Evolutionary conservation across 2,797 vertebrate species (phyloP).

Genomic region (Garrulus glandarius): DNA sequence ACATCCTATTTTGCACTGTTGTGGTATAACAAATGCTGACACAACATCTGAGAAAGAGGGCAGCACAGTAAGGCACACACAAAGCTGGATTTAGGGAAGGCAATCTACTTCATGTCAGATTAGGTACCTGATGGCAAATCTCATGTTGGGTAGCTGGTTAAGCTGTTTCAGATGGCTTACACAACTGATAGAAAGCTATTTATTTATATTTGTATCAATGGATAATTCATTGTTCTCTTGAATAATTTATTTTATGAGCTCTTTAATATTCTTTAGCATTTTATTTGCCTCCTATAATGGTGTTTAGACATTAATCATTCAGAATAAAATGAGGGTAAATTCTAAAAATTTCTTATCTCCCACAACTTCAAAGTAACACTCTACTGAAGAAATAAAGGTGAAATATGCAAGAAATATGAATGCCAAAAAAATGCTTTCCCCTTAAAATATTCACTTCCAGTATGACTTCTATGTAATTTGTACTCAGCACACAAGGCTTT

Average conservation of each 20-base stretch:
- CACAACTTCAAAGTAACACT: slow-evolving; percentile 14
- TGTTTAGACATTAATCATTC: slow-evolving; percentile 31
- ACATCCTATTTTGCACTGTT: background rate
- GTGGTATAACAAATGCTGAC: background rate
- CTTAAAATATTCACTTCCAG: background rate
- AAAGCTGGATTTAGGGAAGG: background rate
- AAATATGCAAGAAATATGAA: background rate
- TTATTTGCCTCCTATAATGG: slow-evolving; percentile 11
- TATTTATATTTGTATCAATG: slow-evolving; percentile 59
- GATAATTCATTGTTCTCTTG: slow-evolving; percentile 55
- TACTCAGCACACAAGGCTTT: background rate
- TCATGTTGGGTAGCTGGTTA: slow-evolving; percentile 6
- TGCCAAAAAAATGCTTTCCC: background rate
- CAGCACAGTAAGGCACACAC: background rate
- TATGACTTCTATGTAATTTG: slow-evolving; percentile 2
- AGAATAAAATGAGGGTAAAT: background rate
- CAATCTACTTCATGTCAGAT: background rate
- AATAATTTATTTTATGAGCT: slow-evolving; percentile 68
- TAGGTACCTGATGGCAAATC: background rate
- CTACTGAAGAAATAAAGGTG: slow-evolving; percentile 15
- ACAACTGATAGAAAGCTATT: slow-evolving; percentile 46
- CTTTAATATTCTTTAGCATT: slow-evolving; percentile 56
- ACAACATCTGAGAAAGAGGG: background rate
- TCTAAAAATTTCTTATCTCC: slow-evolving; percentile 1
- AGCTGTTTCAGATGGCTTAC: slow-evolving; percentile 48